phyloP scores from a whole-genome alignment of 2,113 vertebrate species.

The Engraulis encrasicolus region DNA sequence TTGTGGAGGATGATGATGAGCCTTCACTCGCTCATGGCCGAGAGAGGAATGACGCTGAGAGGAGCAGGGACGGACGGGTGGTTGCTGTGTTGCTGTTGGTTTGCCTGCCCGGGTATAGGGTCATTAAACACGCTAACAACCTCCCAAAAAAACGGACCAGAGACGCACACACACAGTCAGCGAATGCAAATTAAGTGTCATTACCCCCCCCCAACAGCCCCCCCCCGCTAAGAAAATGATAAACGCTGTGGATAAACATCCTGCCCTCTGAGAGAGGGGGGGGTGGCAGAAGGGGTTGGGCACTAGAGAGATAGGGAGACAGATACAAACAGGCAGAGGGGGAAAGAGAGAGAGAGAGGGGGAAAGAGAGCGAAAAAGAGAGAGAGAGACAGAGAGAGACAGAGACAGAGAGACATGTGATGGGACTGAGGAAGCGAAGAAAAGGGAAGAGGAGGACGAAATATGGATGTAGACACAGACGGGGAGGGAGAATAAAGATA shows the following conservation, averaged over 20 bases:
- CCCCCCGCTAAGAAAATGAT: conserved; percentile 46
- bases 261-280: conserved; percentile 48
- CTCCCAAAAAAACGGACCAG: too few relatives aligned
- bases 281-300: background rate
- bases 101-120: conserved; percentile 16
- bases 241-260: conserved; percentile 65
- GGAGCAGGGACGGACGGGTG: conserved; percentile 1
- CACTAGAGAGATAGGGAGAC: conserved; percentile 16
- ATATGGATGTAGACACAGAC: too few relatives aligned
- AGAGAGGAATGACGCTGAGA: conserved; percentile 10
- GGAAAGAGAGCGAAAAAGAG: background rate
- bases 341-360: conserved; percentile 16
- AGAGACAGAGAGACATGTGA: too few relatives aligned
- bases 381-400: background rate
- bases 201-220: conserved; percentile 58
- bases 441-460: too few relatives aligned
- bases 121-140: conserved; percentile 1
- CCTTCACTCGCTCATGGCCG: background rate
- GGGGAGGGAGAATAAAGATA: too few relatives aligned
- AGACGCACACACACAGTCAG: too few relatives aligned
- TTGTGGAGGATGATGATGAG: background rate
- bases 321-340: conserved; percentile 36
- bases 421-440: too few relatives aligned
- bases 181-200: conserved; percentile 67
- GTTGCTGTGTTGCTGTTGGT: too few relatives aligned